Evolutionary conservation across 2,888 invertebrate species (phyloP), one percentile per base, ranked within the genome.

Genomic region (Daptonema setosum): DNA sequence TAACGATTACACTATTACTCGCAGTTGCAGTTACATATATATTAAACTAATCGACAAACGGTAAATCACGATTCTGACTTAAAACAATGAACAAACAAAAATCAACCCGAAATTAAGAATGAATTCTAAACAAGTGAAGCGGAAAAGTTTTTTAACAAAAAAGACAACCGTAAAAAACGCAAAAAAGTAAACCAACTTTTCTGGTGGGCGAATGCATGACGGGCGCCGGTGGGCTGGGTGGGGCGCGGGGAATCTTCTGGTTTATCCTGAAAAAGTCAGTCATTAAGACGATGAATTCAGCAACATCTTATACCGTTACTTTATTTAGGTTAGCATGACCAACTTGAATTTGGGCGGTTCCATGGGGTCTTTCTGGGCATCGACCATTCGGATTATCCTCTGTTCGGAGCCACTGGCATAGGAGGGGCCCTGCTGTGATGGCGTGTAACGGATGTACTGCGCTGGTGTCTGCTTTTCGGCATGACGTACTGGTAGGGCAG

Each of bases 191-290:
- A 41, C 30, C 59, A 60, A 76, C 90, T 70, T 95, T 83, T 56
- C 95, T 78, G 0, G 95, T 91, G 0, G 97, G 97, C 0, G 93
- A 95, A 75, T 97, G 97, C 73, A 99, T 79, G 17, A 97, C 93
- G 1, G 97, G 95, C 8, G 97, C 93, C 24, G 97, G 97, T 0
- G 97, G 97, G 0, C 93, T 95, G 0, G 97, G 95, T 0, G 97
- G 95, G 0, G 93, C 93, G 63, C 93, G 79, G 0, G 97, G 97
- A 64, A 99, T 93, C 76, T 99, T 97, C 72, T 91, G 90, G 74
- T 95, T 99, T 57, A 95, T 93, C 70, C 86, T 85, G 63, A 29
- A 70, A 64, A 45, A 58, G n/a, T 1, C 25, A n/a, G 26, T n/a
- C n/a, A n/a, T n/a, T n/a, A n/a, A n/a, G n/a, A n/a, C n/a, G n/a